Evolutionary conservation across 2,797 vertebrate genomes (phyloP), one percentile per base, ranked within the genome.

Genomic region (Numenius phaeopus): DNA sequence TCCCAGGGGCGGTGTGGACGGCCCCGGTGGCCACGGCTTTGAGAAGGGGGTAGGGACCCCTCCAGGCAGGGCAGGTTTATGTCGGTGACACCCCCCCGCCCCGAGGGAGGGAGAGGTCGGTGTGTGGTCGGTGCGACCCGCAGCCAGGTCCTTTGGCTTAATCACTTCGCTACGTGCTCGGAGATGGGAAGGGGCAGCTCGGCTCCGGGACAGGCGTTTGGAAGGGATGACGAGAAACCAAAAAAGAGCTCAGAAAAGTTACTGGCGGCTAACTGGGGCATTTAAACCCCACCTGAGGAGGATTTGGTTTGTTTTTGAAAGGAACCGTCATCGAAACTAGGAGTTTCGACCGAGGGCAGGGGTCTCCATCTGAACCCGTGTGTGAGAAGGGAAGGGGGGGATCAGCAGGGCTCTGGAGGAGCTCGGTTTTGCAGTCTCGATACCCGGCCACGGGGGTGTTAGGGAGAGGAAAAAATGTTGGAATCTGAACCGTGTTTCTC

Each of bases 151-250:
- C 29, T 42, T 47, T 5, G 7, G 58, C 39, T 30, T 5, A 2
- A 12, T 19, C 5, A 73, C 34, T 24, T 1, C 3, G 14, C 27
- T 2, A 1, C 13, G 1, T 11, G 24, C 15, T 55, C 3, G 29
- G 39, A 14, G 24, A 39, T n/a, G 32, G 5, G 55, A 30, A 26
- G 52, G 14, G 52, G 14, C 9, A 4, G 1, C 1, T 62, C 17
- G 1, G 11, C 24, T 20, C 16, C 10, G 7, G 61, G 52, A n/a
- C 21, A 6, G 17, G 22, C 0, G 15, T 10, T 37, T 2, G 57
- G n/a, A 7, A 30, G 11, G 7, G 22, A 54, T 5, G 3, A 2
- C 3, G 52, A 39, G 54, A 49, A 76, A n/a, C 30, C 54, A 16
- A 89, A 81, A 80, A 83, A 81, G 73, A 94, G 77, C 59, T 77